Conservation (phyloP, 2,797 vertebrate species). For the Melanotaenia nigrans region DNA sequence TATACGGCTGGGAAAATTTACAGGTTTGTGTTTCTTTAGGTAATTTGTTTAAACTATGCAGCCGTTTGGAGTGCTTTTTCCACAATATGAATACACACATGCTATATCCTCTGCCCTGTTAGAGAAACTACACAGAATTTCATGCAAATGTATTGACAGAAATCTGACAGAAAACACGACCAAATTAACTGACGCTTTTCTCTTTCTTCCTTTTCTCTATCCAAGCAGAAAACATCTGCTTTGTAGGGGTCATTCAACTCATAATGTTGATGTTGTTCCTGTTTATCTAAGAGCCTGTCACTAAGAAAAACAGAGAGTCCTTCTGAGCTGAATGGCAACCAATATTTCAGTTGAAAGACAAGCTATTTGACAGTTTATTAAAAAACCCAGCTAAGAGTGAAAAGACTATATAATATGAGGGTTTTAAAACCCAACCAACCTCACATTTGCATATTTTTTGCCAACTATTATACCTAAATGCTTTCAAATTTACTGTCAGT, state of each 20-base stretch:
- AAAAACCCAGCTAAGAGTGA: background rate
- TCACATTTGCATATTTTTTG: too few relatives aligned
- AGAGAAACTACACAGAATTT: background rate
- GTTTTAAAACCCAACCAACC: too few relatives aligned
- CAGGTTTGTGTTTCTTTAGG: background rate
- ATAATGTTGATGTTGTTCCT: constrained; percentile 2
- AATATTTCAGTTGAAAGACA: background rate
- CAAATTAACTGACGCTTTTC: background rate
- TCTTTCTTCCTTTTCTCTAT: background rate
- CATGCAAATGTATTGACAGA: background rate
- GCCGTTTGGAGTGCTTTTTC: background rate
- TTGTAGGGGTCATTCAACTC: constrained; percentile 3
- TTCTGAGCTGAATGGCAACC: constrained; percentile 6
- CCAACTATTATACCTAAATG: background rate
- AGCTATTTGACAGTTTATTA: background rate
- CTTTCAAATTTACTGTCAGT: background rate
- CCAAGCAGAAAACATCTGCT: constrained; percentile 14
- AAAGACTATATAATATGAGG: background rate
- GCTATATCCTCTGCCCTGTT: background rate
- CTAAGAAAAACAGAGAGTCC: background rate
- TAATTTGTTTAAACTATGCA: background rate
- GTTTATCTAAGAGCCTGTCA: background rate
- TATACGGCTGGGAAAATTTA: background rate
- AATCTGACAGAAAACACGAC: background rate
- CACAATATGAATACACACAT: background rate